Base-by-base conservation (phyloP, 2,888 invertebrate species). In the Colostygia pectinataria region DNA sequence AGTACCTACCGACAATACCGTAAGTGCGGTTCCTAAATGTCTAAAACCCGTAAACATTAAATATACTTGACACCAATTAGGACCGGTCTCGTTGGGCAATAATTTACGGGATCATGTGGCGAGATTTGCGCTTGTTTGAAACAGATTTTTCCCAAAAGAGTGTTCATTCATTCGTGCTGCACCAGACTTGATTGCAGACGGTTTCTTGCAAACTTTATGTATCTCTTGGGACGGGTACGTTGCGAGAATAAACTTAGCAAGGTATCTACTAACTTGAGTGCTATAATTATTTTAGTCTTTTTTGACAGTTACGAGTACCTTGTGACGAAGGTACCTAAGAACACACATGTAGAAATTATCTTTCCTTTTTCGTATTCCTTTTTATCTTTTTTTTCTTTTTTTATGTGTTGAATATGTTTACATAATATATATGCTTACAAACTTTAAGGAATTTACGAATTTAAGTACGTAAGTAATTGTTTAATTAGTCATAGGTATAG, bases 1-100 rank as follows among this genome's bases (percentile, higher is more conserved):
- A 38, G 7, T 54, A 53, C 54, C 57, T 57, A 55, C 31, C 47
- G 49, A 41, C 39, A 45, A 41, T 37, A 44, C 54, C 56, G 59
- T 55, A 55, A 56, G 50, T 49, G 48, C 43, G 45, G 56, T 48
- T 53, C 55, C 53, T 33, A 38, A 32, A 54, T 47, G 46, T 40
- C 39, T 52, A 40, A 58, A 51, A 59, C 57, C 57, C 49, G 59
- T 55, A 55, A 59, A 58, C 58, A 59, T 48, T 58, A 59, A 57
- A 57, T 54, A 54, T 55, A 57, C 55, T 52, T 58, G 59, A 56
- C 59, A 57, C 54, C 54, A 55, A 59, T 65, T 56, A 61, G 56
- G 52, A 47, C 46, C 59, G 46, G 61, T 56, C 47, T 48, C 49
- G 55, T 53, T 57, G 52, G 42, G 50, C 46, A 49, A 55, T 55